These are phyloP conservation scores for Sylvilagus floridanus DNA, from an alignment of 2,797 vertebrate species.

Conservation along the genomic window DNA sequence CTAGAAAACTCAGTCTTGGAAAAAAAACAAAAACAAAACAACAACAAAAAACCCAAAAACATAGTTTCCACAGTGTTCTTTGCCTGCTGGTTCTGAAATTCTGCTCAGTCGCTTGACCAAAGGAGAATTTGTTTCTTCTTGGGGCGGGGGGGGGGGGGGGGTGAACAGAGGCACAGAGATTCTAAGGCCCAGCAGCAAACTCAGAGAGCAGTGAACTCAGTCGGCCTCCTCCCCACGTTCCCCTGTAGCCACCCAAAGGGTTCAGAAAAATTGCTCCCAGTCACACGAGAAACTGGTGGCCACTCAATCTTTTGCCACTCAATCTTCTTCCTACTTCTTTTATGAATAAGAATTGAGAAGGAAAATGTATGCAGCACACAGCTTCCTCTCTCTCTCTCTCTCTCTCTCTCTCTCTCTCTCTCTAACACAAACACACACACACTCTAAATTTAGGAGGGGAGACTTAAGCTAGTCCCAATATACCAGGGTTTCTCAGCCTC, in stretches of 20 bases:
- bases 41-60: too few relatives aligned
- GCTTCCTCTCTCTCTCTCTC: too few relatives aligned
- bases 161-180: background rate
- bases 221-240: background rate
- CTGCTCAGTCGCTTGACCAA: background rate
- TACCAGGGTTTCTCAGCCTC: too few relatives aligned
- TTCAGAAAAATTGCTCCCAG: background rate
- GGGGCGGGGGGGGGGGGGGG: too few relatives aligned
- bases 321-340: background rate
- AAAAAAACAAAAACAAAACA: background rate
- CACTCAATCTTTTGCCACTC: background rate
- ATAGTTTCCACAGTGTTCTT: background rate
- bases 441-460: too few relatives aligned
- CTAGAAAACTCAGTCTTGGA: constrained; percentile 1
- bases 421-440: too few relatives aligned
- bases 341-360: constrained; percentile 41
- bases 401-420: too few relatives aligned
- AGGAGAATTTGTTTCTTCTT: background rate
- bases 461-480: too few relatives aligned
- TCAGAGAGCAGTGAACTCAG: constrained; percentile 7
- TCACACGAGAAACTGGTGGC: constrained; percentile 8
- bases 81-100: background rate
- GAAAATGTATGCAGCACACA: background rate
- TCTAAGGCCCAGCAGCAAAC: background rate
- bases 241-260: background rate